Evolutionary conservation across 2,888 invertebrate species (phyloP).

Genomic region (Aspidiotus destructor): DNA sequence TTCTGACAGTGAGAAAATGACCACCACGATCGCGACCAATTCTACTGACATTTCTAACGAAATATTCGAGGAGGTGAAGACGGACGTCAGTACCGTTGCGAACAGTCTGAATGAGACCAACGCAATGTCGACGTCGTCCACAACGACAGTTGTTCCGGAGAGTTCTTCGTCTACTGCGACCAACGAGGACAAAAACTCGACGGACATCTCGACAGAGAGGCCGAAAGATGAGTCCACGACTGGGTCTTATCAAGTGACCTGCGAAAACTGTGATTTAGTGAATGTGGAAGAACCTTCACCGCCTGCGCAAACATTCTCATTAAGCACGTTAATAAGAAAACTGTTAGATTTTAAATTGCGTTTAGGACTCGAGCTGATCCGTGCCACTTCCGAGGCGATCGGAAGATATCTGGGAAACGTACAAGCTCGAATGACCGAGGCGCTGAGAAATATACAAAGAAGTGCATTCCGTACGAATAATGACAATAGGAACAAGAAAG

Average conservation of each 20-base stretch:
- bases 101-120: neutral
- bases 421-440: conserved; percentile 43
- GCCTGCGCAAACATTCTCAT: conserved; percentile 41
- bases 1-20: neutral
- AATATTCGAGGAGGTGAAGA: neutral
- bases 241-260: neutral
- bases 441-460: conserved; percentile 37
- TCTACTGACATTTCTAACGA: conserved; percentile 3
- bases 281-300: conserved; percentile 9
- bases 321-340: conserved; percentile 51
- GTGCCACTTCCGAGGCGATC: conserved; percentile 57
- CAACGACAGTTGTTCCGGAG: neutral
- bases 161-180: neutral
- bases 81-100: neutral
- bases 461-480: conserved; percentile 19
- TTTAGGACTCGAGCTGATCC: conserved; percentile 56
- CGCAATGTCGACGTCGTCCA: neutral
- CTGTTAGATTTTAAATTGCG: conserved; percentile 59
- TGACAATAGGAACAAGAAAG: conserved; percentile 15
- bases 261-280: conserved; percentile 13
- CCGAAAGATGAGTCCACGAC: conserved; percentile 35
- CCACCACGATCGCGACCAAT: neutral
- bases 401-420: conserved; percentile 55
- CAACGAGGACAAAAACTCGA: neutral
- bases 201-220: neutral